Conservation (phyloP, 2,888 invertebrate species). For the Archips xylosteana region DNA sequence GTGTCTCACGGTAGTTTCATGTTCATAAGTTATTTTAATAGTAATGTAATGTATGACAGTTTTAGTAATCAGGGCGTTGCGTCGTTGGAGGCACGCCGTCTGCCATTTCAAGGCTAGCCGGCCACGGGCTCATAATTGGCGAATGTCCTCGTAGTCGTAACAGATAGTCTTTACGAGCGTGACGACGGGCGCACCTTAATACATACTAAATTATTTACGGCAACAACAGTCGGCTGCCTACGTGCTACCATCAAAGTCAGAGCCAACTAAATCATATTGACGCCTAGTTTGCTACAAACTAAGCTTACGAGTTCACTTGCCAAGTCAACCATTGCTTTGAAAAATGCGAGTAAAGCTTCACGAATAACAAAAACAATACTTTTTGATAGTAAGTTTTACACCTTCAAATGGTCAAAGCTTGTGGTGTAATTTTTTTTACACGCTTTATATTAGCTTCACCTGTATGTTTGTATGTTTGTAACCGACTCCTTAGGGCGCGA, state of each 20-base stretch:
- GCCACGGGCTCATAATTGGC: constrained; percentile 23
- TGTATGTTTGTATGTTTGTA: too few relatives aligned
- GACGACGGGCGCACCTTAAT: constrained; percentile 31
- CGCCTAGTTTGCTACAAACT: constrained; percentile 4
- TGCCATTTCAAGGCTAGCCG: constrained; percentile 61
- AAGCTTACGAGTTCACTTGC: neutral
- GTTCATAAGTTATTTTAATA: neutral
- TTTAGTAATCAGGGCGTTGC: constrained; percentile 14
- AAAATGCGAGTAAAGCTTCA: neutral
- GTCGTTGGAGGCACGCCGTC: constrained; percentile 54
- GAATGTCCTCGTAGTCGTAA: constrained; percentile 25
- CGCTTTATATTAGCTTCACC: too few relatives aligned
- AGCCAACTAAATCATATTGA: constrained; percentile 15
- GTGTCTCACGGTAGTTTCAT: too few relatives aligned
- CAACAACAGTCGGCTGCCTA: constrained; percentile 15
- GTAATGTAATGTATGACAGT: neutral
- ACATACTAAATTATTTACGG: constrained; percentile 32
- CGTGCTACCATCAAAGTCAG: constrained; percentile 31
- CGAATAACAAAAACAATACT: neutral
- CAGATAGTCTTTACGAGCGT: constrained; percentile 30
- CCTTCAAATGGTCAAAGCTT: neutral
- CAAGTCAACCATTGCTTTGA: neutral
- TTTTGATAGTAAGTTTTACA: neutral
- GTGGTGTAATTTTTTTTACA: neutral
- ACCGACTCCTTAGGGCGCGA: too few relatives aligned